Conservation (phyloP, 2,888 invertebrate genomes). For the Syritta pipiens region DNA sequence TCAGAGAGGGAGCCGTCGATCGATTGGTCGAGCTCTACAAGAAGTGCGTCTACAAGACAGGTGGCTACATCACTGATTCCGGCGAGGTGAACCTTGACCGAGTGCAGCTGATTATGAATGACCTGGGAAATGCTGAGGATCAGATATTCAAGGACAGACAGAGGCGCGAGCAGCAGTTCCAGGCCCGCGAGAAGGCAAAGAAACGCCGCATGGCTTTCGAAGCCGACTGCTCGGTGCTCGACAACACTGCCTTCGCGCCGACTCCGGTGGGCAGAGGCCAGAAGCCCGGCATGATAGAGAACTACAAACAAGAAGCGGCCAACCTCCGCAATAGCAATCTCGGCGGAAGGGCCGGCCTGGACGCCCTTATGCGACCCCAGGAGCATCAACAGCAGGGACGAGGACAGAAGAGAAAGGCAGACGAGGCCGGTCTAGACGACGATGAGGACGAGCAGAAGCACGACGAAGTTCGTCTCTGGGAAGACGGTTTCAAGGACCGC, state of each 20-base stretch:
- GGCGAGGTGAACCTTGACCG: conserved; percentile 95
- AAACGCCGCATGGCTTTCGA: conserved; percentile 81
- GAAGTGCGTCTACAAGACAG: conserved; percentile 95
- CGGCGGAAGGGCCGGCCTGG: conserved; percentile 53
- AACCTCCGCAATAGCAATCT: conserved; percentile 79
- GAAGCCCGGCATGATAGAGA: conserved; percentile 81
- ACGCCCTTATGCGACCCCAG: conserved; percentile 44
- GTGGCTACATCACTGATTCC: conserved; percentile 95
- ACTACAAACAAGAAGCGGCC: conserved; percentile 87
- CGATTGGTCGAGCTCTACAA: conserved; percentile 95
- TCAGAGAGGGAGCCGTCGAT: conserved; percentile 97
- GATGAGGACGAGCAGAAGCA: conserved; percentile 88
- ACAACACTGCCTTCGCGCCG: conserved; percentile 87
- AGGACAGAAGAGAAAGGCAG: conserved; percentile 78
- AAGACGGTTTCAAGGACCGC: conserved; percentile 98
- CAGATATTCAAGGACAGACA: conserved; percentile 97
- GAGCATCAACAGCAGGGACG: conserved; percentile 74
- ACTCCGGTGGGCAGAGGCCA: conserved; percentile 82
- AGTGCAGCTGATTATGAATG: conserved; percentile 96
- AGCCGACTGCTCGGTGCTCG: conserved; percentile 86
- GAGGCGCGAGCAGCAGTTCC: conserved; percentile 90
- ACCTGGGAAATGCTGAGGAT: conserved; percentile 96
- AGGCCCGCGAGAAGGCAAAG: conserved; percentile 87
- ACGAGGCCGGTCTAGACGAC: conserved; percentile 77
- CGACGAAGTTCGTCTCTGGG: conserved; percentile 95